phyloP scores from a whole-genome alignment of 1,140 invertebrate species.

The Drosophila bocqueti region DNA sequence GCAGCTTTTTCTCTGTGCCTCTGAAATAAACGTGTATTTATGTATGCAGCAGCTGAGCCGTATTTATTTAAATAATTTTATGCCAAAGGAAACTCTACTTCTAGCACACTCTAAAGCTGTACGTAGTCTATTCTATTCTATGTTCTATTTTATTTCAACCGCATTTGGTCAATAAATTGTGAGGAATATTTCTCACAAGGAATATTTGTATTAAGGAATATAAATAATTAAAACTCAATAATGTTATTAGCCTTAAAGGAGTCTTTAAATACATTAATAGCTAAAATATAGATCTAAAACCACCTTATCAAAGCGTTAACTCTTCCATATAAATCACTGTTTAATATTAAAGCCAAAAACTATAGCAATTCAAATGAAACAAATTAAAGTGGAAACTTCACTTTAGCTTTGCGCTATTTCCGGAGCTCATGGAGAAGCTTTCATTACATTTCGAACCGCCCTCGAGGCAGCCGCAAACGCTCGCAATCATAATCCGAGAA shows the following conservation, averaged over 20 bases:
- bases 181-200: background rate
- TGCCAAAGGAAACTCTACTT: background rate
- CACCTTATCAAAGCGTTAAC: too few relatives aligned
- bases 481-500: conserved; percentile 73
- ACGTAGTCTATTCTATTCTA: too few relatives aligned
- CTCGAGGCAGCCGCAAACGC: conserved; percentile 37
- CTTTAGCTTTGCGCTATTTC: background rate
- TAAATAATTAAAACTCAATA: background rate
- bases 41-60: conserved; percentile 10
- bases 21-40: conserved; percentile 22
- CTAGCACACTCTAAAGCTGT: background rate
- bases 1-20: conserved; percentile 20
- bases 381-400: background rate
- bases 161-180: background rate
- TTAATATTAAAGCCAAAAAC: background rate
- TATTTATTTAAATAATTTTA: conserved; percentile 27
- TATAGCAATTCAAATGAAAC: background rate
- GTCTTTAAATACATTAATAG: too few relatives aligned
- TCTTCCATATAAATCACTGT: too few relatives aligned
- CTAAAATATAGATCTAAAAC: too few relatives aligned
- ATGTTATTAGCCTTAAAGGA: background rate
- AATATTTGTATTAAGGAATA: too few relatives aligned
- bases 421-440: background rate
- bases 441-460: conserved; percentile 32
- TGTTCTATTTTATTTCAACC: background rate